phyloP scores from a whole-genome alignment of 2,113 vertebrate species.

The Myrmecophaga tridactyla region DNA sequence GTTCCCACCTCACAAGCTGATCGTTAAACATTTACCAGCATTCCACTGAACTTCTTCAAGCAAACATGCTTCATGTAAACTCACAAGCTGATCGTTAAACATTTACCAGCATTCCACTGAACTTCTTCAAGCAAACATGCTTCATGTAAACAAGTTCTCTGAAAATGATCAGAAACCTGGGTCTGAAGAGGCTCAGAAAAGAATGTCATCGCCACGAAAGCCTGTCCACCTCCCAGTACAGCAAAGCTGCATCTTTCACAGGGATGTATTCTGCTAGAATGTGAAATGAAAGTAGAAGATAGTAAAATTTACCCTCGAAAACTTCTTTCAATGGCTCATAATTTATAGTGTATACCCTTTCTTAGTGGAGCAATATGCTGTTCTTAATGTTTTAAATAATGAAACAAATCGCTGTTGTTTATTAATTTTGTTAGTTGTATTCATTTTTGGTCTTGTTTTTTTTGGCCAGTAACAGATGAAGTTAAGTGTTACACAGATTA shows the following conservation, averaged over 20 bases:
- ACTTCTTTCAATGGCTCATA: background rate
- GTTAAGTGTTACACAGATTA: background rate
- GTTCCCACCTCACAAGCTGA: background rate
- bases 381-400: background rate
- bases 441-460: background rate
- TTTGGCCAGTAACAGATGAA: background rate
- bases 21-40: background rate
- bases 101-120: background rate
- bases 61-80: too few relatives aligned
- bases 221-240: background rate
- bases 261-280: background rate
- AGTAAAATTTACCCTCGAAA: background rate
- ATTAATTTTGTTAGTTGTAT: background rate
- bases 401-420: background rate
- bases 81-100: background rate
- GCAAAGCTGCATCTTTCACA: background rate
- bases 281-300: background rate
- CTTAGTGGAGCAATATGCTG: background rate
- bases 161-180: background rate
- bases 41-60: background rate
- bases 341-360: background rate
- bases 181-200: background rate
- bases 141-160: too few relatives aligned
- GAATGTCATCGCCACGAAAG: background rate
- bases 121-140: background rate